Conservation (phyloP, 2,797 vertebrate genomes). For the Halcyon badia region DNA sequence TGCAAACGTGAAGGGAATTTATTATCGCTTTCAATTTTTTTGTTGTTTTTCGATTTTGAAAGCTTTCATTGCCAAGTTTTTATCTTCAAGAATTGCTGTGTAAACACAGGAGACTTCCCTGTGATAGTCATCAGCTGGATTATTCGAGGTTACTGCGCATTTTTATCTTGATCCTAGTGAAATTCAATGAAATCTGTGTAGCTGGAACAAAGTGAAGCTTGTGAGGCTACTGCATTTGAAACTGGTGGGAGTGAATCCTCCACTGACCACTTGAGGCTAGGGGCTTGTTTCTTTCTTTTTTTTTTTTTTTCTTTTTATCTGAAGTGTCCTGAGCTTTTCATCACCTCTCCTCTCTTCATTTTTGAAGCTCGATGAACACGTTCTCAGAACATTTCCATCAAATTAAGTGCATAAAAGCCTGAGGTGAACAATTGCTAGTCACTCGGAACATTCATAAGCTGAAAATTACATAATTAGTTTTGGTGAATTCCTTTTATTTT, state of each 20-base stretch:
- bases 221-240: not conserved
- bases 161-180: not conserved
- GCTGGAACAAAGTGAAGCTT: not conserved
- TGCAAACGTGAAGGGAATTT: not conserved
- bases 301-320: not conserved
- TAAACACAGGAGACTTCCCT: not conserved
- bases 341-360: not conserved
- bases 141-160: not conserved
- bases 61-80: not conserved
- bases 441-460: not conserved
- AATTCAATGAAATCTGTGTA: not conserved
- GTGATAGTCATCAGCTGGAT: too few species aligned
- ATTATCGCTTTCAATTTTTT: not conserved
- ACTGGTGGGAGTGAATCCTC: not conserved
- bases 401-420: conserved; percentile 55
- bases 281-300: not conserved
- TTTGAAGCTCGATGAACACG: conserved; percentile 28
- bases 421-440: not conserved
- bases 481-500: conserved; percentile 29
- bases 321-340: not conserved
- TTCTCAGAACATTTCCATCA: conserved; percentile 62
- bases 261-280: not conserved
- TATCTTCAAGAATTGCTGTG: not conserved
- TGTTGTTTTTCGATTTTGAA: not conserved
- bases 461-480: conserved; percentile 62